Base-by-base conservation (phyloP, 1,140 invertebrate species). In the Proales similis region DNA sequence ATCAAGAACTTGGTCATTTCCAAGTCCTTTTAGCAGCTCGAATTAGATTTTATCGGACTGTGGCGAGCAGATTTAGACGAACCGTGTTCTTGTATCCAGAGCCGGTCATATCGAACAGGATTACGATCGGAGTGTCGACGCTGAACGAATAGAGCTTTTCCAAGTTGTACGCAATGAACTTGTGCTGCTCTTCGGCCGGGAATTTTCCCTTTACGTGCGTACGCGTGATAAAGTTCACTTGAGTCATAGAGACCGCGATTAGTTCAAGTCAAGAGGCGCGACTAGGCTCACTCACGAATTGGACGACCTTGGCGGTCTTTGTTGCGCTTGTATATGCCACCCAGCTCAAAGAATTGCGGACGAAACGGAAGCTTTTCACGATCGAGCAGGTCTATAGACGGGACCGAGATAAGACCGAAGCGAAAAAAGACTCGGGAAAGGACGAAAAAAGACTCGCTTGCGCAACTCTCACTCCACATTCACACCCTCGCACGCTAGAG, bases 101-200 rank as follows among this genome's bases (percentile, higher is more conserved):
- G 14, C 85, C 84, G 32, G 82, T 80, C 83, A 90, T 85, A 74
- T 91, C 88, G 69, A 90, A 89, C 69, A 91, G 85, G 57, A 90
- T 70, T 4, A 85, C 84, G 60, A 90, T 82, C 72, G 81, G 81
- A 65, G 84, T 81, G 61, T 85, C 82, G 7, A 38, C 32, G 36
- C 19, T 9, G 48, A 38, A 51, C 39, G 81, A 81, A 76, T 90
- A 86, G 46, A 85, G 72, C 67, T 87, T 77, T 72, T 92, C 88
- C 65, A 90, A 83, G 85, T 85, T 90, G 71, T 90, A 92, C 4
- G 90, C 82, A 17, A 89, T 80, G 67, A 84, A 82, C 71, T 80
- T 82, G 68, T 86, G 85, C 6, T 89, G 67, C 36, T 88, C 84
- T 2, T 83, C 80, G 65, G 83, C 81, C 67, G 87, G 82, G 67